phyloP scores from a whole-genome alignment of 92 coral and sea anemone species.

The Galaxea fascicularis region DNA sequence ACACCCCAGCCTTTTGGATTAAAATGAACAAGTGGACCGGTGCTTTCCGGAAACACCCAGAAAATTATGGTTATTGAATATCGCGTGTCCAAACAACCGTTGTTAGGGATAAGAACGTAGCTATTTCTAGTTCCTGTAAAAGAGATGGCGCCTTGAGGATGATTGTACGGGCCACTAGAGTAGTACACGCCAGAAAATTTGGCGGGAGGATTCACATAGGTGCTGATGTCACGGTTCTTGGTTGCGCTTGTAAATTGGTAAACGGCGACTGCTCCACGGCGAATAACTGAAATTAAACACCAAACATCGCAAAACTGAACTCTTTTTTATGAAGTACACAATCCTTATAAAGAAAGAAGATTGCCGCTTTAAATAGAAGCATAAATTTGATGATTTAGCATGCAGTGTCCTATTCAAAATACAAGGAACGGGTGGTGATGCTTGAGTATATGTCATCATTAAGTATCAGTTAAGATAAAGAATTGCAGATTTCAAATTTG shows the following conservation, averaged over 20 bases:
- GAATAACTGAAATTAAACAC: slow-evolving; percentile 31
- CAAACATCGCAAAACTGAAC: background rate
- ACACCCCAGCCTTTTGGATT: slow-evolving; percentile 61
- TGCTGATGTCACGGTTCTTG: slow-evolving; percentile 54
- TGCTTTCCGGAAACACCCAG: slow-evolving; percentile 64
- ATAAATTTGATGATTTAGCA: too few species aligned
- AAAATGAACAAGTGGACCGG: slow-evolving; percentile 74
- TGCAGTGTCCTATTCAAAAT: too few species aligned
- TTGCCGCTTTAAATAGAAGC: background rate
- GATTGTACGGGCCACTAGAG: slow-evolving; percentile 53
- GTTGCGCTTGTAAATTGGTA: slow-evolving; percentile 47
- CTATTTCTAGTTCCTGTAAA: slow-evolving; percentile 59
- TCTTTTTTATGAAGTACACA: background rate
- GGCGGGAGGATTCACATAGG: slow-evolving; percentile 56
- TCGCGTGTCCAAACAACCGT: slow-evolving; percentile 67
- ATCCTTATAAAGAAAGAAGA: background rate
- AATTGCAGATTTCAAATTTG: too few species aligned
- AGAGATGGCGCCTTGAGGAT: slow-evolving; percentile 58
- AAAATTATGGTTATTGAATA: slow-evolving; percentile 54
- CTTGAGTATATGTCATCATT: too few species aligned
- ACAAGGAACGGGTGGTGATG: too few species aligned
- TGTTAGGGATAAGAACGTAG: slow-evolving; percentile 67
- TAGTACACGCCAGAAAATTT: slow-evolving; percentile 28
- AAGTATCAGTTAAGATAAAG: too few species aligned
- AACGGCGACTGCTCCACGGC: slow-evolving; percentile 53